Conservation (phyloP, 1,140 invertebrate genomes). For the Drosophila orosa region DNA sequence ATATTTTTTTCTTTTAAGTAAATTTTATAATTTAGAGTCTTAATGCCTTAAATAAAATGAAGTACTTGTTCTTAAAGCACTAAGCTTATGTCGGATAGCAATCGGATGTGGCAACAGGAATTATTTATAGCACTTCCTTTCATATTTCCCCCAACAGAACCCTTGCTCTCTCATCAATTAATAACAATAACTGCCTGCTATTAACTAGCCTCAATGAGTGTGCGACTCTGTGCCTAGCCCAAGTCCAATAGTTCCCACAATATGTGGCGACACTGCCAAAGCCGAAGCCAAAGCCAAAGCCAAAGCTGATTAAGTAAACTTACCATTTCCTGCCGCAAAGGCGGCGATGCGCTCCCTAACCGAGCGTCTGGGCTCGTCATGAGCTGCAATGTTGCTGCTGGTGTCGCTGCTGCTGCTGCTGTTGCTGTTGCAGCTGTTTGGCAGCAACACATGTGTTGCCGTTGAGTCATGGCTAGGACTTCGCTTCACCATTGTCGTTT, state of each 20-base stretch:
- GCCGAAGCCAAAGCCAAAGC: conserved; percentile 47
- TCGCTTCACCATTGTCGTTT: conserved; percentile 84
- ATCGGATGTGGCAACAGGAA: neutral
- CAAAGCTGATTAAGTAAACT: conserved; percentile 80
- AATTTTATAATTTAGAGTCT: neutral
- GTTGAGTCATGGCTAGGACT: conserved; percentile 83
- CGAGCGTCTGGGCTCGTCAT: conserved; percentile 74
- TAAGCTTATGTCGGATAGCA: neutral
- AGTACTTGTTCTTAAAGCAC: neutral
- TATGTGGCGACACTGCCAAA: conserved; percentile 43
- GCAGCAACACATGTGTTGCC: conserved; percentile 66
- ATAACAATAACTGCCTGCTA: conserved; percentile 62
- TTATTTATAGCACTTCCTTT: conserved; percentile 3
- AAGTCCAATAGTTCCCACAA: conserved; percentile 64
- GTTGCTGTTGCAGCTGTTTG: conserved; percentile 61
- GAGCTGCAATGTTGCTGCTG: conserved; percentile 33
- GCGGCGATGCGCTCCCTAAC: conserved; percentile 83
- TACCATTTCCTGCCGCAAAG: conserved; percentile 83
- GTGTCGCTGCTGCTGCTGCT: conserved; percentile 39
- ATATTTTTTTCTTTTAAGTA: no score
- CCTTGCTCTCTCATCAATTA: conserved; percentile 58
- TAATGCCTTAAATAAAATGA: neutral
- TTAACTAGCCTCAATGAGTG: conserved; percentile 71
- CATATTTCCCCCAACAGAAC: neutral
- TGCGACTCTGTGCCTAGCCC: conserved; percentile 36